Percentiles rank a stretch among this genome's conserved stretches.
phyloP scores from a whole-genome alignment of 2,113 vertebrate species.

The Echinops telfairi region DNA sequence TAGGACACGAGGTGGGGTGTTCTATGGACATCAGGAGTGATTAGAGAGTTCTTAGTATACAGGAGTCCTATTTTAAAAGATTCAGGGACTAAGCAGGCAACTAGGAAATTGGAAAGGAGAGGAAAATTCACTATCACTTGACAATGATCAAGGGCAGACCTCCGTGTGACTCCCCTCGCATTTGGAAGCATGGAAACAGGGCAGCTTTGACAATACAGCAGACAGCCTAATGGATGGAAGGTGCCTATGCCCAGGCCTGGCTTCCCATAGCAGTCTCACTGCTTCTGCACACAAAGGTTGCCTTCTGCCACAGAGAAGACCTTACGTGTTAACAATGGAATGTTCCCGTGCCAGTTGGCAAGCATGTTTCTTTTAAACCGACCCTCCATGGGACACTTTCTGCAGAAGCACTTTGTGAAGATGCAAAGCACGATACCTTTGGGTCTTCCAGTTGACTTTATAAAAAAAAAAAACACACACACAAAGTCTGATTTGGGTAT shows the following conservation, averaged over 20 bases:
- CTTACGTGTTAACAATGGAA: neutral
- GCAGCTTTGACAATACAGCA: neutral
- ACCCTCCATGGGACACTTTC: neutral
- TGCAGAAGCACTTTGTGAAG: neutral
- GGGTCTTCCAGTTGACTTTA: neutral
- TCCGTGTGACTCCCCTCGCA: neutral
- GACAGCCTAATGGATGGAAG: too few species aligned
- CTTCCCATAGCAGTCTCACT: neutral
- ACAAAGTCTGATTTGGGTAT: neutral
- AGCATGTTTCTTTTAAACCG: neutral
- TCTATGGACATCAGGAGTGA: too few species aligned
- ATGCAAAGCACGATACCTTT: neutral
- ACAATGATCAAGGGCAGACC: too few species aligned
- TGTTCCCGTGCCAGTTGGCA: neutral
- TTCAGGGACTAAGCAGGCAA: neutral
- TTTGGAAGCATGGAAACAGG: neutral
- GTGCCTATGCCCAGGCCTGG: neutral
- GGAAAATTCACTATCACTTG: too few species aligned
- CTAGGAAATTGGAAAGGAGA: too few species aligned
- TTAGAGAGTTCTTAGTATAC: too few species aligned
- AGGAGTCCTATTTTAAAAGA: too few species aligned
- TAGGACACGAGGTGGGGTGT: too few species aligned
- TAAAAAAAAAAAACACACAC: neutral
- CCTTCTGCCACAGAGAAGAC: neutral
- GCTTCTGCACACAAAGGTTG: neutral